These are phyloP conservation scores for Alcedo quadribrachys DNA, from an alignment of 2,797 vertebrate species.

Conservation along the genomic window DNA sequence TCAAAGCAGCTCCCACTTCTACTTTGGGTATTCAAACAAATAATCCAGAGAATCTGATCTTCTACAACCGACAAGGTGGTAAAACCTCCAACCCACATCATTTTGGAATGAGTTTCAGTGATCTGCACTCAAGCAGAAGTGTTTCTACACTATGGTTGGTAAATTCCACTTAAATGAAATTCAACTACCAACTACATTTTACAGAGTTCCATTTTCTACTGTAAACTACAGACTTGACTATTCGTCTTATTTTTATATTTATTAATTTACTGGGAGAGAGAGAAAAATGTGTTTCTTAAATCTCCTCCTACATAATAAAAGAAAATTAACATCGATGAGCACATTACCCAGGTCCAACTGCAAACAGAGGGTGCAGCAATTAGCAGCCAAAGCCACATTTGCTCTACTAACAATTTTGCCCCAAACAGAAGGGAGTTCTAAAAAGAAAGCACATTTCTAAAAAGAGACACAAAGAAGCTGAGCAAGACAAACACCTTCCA, in stretches of 20 bases:
- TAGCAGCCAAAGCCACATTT: not conserved
- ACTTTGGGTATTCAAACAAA: not conserved
- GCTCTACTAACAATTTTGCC: not conserved
- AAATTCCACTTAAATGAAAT: not conserved
- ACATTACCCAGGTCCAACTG: not conserved
- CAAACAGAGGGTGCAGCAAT: not conserved
- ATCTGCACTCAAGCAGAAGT: not conserved
- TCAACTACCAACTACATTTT: not conserved
- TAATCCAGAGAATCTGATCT: not conserved
- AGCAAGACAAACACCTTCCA: not conserved
- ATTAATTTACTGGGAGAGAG: not conserved
- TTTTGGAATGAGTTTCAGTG: not conserved
- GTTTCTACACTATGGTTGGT: not conserved
- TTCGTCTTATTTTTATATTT: not conserved
- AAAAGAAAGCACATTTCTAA: not conserved
- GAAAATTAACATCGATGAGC: not conserved
- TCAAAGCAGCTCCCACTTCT: not conserved
- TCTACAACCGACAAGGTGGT: not conserved
- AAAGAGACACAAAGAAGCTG: not conserved
- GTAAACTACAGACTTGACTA: not conserved
- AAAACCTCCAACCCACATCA: not conserved
- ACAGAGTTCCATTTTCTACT: not conserved
- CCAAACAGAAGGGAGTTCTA: not conserved
- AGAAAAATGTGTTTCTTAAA: not conserved
- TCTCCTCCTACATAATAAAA: not conserved